Evolutionary conservation across 2,113 vertebrate genomes (phyloP), one percentile per base, ranked within the genome.

Genomic region (Coptodon bakossiorum): DNA sequence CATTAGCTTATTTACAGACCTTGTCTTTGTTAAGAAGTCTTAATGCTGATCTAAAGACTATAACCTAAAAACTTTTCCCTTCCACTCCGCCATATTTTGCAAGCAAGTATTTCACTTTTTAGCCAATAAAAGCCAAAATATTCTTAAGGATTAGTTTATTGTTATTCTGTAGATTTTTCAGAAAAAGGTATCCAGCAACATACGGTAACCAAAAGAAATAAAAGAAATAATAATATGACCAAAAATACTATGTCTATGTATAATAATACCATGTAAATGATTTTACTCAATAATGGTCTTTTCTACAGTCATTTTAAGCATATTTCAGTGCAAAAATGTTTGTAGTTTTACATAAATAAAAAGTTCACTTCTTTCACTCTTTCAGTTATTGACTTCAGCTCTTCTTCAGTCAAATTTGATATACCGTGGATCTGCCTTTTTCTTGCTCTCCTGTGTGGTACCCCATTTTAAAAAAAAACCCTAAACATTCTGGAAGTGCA

Each of bases 401-500:
- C 34, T 1, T 68, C 19, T 68, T 71, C 38, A 71, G n/a, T 71
- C 5, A 24, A 16, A 40, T 14, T 40, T 43, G n/a, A 71, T 43
- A 71, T 40, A 24, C n/a, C 3, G 0, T 24, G n/a, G 36, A 16
- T 43, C 16, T 76, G 71, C 24, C 43, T 76, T 76, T 29, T 43
- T 27, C 22, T 14, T 40, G 40, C 29, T 63, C 16, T 63, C 29
- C 29, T 63, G 9, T 34, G 29, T 63, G 16, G 17, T 10, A 63
- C 16, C 16, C 59, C 29, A 34, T 45, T 71, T n/a, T 16, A 1
- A n/a, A 8, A 9, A 5, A 36, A 9, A 0, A 0, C 0, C 5
- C 2, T 11, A 17, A 63, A 63, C 17, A 63, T 63, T 36, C 29
- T 48, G 68, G 40, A 73, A 48, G 9, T 6, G 16, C 71, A 17